These are phyloP conservation scores for Drosophila nasuta DNA, from an alignment of 1,140 invertebrate species.

Conservation along the genomic window DNA sequence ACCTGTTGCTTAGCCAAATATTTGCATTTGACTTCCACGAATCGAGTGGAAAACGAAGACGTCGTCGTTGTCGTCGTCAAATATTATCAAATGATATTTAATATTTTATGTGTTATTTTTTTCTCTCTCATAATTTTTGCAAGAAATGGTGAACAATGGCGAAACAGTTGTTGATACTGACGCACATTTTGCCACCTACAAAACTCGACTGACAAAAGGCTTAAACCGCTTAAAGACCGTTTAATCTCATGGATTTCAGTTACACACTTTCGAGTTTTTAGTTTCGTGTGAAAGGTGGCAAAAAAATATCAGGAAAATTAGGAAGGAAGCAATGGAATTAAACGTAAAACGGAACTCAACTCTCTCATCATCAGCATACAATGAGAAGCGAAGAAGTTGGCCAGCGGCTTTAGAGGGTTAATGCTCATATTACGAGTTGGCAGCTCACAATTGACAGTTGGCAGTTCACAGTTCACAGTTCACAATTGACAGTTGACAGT, in stretches of 20 bases:
- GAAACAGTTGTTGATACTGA: slow-evolving; percentile 44
- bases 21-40: slow-evolving; percentile 57
- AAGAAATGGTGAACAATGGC: slow-evolving; percentile 32
- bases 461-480: background rate
- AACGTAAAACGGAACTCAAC: slow-evolving; percentile 37
- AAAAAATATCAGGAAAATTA: slow-evolving; percentile 3
- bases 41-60: background rate
- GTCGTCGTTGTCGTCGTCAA: slow-evolving; percentile 4
- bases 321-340: slow-evolving; percentile 15
- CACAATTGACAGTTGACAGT: slow-evolving; percentile 13
- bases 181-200: slow-evolving; percentile 73
- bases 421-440: slow-evolving; percentile 73
- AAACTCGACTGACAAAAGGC: slow-evolving; percentile 72
- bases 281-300: slow-evolving; percentile 68
- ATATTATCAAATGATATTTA: slow-evolving; percentile 40
- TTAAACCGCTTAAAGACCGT: slow-evolving; percentile 78
- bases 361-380: slow-evolving; percentile 5
- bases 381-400: slow-evolving; percentile 32
- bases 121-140: slow-evolving; percentile 24
- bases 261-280: slow-evolving; percentile 59
- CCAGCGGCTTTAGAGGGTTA: slow-evolving; percentile 65
- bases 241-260: slow-evolving; percentile 70
- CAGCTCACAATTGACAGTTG: background rate
- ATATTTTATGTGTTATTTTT: too few relatives aligned
- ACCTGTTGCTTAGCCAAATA: slow-evolving; percentile 51